phyloP scores from a whole-genome alignment of 2,797 vertebrate genomes.

The Cynodonichthys magdalenae region DNA sequence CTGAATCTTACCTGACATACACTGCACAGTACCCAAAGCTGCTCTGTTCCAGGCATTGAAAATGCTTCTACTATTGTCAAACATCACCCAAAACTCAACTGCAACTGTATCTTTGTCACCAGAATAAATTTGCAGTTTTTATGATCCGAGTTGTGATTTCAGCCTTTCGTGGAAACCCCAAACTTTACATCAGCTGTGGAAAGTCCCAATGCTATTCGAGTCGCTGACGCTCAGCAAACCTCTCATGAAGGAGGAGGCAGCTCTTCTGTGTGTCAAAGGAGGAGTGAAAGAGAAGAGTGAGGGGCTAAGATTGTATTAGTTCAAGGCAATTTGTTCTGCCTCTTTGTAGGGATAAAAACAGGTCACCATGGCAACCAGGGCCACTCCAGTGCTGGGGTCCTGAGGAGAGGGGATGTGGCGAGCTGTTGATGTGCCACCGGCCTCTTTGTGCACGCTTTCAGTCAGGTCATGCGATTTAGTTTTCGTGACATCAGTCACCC shows the following conservation, averaged over 20 bases:
- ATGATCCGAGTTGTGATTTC: conserved; percentile 12
- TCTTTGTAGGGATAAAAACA: conserved; percentile 67
- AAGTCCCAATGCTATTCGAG: conserved; percentile 60
- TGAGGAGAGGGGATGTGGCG: conserved; percentile 27
- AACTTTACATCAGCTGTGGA: conserved; percentile 50
- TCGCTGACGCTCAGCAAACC: conserved; percentile 31
- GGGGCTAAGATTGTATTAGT: conserved; percentile 19
- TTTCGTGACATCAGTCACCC: conserved; percentile 26
- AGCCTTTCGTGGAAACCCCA: conserved; percentile 19
- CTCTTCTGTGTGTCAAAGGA: conserved; percentile 11
- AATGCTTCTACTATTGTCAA: conserved; percentile 23
- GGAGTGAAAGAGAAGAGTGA: conserved; percentile 20
- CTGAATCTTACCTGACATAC: conserved; percentile 69
- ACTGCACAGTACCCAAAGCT: conserved; percentile 60
- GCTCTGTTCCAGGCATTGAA: conserved; percentile 56
- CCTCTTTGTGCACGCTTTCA: not conserved
- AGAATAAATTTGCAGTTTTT: conserved; percentile 8
- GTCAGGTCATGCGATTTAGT: conserved; percentile 1
- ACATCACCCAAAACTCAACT: conserved; percentile 28
- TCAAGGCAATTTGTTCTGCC: conserved; percentile 42
- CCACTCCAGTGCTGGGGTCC: conserved; percentile 45
- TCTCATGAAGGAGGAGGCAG: conserved; percentile 17
- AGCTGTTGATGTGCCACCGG: conserved; percentile 2
- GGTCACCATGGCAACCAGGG: conserved; percentile 72
- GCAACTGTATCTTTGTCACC: conserved; percentile 25